These are phyloP conservation scores for Panurus biarmicus DNA, from an alignment of 2,113 vertebrate species.

Conservation along the genomic window DNA sequence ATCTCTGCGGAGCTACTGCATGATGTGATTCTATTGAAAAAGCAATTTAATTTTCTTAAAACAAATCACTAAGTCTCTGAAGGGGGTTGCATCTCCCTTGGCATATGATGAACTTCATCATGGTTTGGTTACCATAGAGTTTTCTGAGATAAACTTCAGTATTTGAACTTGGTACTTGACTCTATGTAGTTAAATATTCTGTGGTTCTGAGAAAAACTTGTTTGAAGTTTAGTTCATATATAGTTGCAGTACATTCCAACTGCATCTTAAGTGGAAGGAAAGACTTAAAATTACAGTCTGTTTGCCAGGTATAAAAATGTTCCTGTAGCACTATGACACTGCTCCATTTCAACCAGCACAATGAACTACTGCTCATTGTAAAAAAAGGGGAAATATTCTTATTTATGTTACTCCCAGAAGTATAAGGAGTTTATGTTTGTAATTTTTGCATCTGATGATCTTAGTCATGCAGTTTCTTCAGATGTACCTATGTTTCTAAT, in stretches of 20 bases:
- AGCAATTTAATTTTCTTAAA: not conserved
- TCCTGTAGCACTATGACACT: not conserved
- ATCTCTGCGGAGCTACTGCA: not conserved
- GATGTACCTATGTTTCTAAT: not conserved
- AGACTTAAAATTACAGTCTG: not conserved
- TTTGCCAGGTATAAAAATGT: not conserved
- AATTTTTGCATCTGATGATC: not conserved
- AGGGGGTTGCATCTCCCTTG: not conserved
- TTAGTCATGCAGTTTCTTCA: not conserved
- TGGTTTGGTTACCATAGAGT: not conserved
- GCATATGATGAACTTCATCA: not conserved
- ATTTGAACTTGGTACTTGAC: not conserved
- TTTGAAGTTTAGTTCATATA: not conserved
- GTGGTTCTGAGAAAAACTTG: not conserved
- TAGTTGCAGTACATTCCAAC: not conserved
- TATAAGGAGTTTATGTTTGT: not conserved
- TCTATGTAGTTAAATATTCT: not conserved
- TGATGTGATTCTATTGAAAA: not conserved
- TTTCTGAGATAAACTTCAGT: not conserved
- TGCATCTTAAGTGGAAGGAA: not conserved
- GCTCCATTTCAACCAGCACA: not conserved
- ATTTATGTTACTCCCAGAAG: not conserved
- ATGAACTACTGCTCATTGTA: not conserved
- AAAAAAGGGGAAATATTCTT: not conserved
- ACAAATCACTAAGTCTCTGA: not conserved